Conservation (phyloP, 2,797 vertebrate genomes). For the Myripristis murdjan region DNA sequence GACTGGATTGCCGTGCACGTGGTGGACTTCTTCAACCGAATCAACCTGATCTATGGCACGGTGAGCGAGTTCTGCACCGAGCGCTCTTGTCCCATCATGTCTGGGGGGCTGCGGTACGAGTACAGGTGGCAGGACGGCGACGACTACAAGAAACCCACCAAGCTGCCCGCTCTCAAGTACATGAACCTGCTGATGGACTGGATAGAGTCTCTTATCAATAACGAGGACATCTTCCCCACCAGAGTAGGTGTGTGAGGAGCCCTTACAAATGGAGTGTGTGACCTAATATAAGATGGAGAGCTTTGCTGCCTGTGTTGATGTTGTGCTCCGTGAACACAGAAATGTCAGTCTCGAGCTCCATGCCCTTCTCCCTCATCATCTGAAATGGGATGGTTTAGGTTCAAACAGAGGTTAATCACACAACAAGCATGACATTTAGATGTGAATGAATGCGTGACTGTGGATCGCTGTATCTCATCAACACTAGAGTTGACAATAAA, state of each 20-base stretch:
- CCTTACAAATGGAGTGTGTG: constrained; percentile 7
- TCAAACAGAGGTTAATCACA: constrained; percentile 77
- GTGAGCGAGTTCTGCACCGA: constrained; percentile 96
- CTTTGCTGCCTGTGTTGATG: constrained; percentile 8
- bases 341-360: constrained; percentile 1
- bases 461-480: constrained; percentile 46
- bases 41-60: constrained; percentile 99
- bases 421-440: constrained; percentile 72
- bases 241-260: constrained; percentile 84
- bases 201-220: constrained; percentile 98
- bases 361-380: constrained; percentile 38
- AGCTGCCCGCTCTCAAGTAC: constrained; percentile 94
- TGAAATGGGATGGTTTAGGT: constrained; percentile 32
- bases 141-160: constrained; percentile 95
- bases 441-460: constrained; percentile 18
- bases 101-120: constrained; percentile 95
- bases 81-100: constrained; percentile 96
- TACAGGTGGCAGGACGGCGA: constrained; percentile 98
- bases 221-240: constrained; percentile 97
- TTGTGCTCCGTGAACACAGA: constrained; percentile 24
- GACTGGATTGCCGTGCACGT: constrained; percentile 99
- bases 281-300: too few species aligned
- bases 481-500: constrained; percentile 21
- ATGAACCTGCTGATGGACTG: constrained; percentile 99
- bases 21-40: constrained; percentile 99